These are phyloP conservation scores for Dione vanillae DNA, from an alignment of 2,888 invertebrate genomes.

Conservation along the genomic window DNA sequence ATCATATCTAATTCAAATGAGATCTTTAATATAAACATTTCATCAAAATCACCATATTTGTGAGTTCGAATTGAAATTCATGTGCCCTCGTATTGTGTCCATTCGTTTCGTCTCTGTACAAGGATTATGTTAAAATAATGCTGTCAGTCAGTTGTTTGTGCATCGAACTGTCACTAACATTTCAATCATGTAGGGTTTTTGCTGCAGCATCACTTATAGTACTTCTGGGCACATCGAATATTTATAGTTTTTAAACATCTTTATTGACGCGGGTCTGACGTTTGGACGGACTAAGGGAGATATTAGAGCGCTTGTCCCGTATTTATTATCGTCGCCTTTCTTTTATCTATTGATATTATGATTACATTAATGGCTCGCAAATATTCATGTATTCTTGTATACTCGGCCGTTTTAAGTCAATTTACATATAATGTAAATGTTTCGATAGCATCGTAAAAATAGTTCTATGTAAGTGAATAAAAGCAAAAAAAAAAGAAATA, in stretches of 20 bases:
- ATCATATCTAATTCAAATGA: conserved; percentile 65
- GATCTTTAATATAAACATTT: conserved; percentile 68
- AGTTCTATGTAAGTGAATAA: neutral
- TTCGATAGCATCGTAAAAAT: neutral
- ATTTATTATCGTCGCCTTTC: conserved; percentile 57
- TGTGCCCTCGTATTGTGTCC: conserved; percentile 75
- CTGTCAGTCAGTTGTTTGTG: conserved; percentile 80
- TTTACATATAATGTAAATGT: neutral
- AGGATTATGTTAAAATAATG: conserved; percentile 83
- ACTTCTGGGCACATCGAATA: conserved; percentile 72
- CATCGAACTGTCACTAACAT: conserved; percentile 81
- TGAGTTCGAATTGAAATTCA: conserved; percentile 79
- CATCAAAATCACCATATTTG: conserved; percentile 73
- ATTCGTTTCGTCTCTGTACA: conserved; percentile 77
- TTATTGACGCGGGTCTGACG: conserved; percentile 80
- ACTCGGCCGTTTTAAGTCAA: neutral
- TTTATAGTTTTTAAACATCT: conserved; percentile 81
- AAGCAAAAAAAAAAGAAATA: neutral
- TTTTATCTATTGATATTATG: conserved; percentile 50
- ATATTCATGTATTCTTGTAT: conserved; percentile 17
- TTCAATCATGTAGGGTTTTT: conserved; percentile 80
- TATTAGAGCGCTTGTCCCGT: conserved; percentile 59
- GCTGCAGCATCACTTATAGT: conserved; percentile 69
- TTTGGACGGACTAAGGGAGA: conserved; percentile 66
- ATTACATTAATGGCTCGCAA: conserved; percentile 38